Percentiles rank a stretch among this genome's conserved stretches.
phyloP scores from a whole-genome alignment of 2,888 invertebrate species.

The Drosophila macrospina region DNA sequence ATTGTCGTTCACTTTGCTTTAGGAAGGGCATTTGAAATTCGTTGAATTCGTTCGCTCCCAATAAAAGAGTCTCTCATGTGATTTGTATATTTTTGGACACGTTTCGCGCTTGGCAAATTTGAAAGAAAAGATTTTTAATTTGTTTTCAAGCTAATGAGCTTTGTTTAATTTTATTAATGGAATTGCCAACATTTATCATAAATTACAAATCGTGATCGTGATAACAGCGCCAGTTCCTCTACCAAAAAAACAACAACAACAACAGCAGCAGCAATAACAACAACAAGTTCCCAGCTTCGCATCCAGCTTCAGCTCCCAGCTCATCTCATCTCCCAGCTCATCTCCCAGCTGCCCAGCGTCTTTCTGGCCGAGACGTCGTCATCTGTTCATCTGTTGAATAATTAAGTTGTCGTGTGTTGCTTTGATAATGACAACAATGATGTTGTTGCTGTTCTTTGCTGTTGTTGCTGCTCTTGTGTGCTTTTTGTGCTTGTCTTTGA shows the following conservation, averaged over 20 bases:
- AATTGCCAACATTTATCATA: constrained; percentile 82
- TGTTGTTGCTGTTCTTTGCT: constrained; percentile 42
- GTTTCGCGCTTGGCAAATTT: constrained; percentile 45
- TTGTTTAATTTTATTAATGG: constrained; percentile 81
- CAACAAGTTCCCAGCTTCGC: constrained; percentile 17
- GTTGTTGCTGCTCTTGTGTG: constrained; percentile 42
- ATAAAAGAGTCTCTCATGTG: constrained; percentile 4
- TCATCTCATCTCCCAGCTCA: constrained; percentile 20
- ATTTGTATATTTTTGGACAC: constrained; percentile 47
- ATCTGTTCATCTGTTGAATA: constrained; percentile 62
- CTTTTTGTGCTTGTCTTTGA: constrained; percentile 51
- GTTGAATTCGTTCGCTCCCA: background rate
- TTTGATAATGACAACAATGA: constrained; percentile 51
- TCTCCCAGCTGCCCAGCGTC: constrained; percentile 16
- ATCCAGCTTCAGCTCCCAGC: constrained; percentile 19
- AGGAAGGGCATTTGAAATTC: constrained; percentile 16
- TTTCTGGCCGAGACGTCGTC: constrained; percentile 25
- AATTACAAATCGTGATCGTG: constrained; percentile 80
- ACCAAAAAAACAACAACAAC: constrained; percentile 10
- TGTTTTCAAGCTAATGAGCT: constrained; percentile 73
- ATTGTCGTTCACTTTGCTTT: background rate
- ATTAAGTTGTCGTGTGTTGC: constrained; percentile 73
- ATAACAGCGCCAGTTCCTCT: constrained; percentile 57
- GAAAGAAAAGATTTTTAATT: constrained; percentile 51
- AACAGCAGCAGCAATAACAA: constrained; percentile 18